These are phyloP conservation scores for Odocoileus virginianus DNA, from an alignment of 2,113 vertebrate genomes.

Conservation along the genomic window DNA sequence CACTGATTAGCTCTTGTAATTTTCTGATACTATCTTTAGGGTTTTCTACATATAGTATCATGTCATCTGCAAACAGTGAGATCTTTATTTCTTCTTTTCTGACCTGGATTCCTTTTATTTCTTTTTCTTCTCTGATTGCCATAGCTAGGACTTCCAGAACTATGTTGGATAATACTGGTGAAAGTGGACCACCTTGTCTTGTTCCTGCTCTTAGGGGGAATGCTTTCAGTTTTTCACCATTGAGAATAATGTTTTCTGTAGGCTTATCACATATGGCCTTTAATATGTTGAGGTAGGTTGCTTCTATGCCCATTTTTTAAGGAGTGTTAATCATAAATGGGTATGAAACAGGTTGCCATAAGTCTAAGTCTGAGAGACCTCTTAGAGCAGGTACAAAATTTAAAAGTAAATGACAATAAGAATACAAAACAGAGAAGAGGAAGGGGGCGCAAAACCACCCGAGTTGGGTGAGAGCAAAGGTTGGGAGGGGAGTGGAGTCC, in stretches of 20 bases:
- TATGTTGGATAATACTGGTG: background rate
- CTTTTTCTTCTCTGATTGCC: background rate
- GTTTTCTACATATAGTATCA: background rate
- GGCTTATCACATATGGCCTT: background rate
- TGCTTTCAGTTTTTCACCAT: background rate
- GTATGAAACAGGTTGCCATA: background rate
- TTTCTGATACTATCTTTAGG: background rate
- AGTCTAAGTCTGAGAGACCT: background rate
- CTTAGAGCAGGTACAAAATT: background rate
- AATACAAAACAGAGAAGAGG: background rate
- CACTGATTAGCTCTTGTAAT: background rate
- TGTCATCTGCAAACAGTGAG: background rate
- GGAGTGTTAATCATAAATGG: background rate
- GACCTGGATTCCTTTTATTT: background rate
- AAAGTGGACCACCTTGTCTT: background rate
- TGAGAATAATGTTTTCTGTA: background rate
- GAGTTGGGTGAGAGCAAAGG: fast-evolving
- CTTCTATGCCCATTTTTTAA: background rate
- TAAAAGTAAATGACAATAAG: background rate
- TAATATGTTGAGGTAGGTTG: background rate
- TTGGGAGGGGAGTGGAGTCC: fast-evolving
- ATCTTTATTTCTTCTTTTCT: background rate
- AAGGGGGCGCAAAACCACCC: background rate
- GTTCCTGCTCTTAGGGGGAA: background rate
- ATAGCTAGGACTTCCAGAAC: background rate